phyloP scores from a whole-genome alignment of 2,797 vertebrate genomes.

The Pangasius sanitwongsei region DNA sequence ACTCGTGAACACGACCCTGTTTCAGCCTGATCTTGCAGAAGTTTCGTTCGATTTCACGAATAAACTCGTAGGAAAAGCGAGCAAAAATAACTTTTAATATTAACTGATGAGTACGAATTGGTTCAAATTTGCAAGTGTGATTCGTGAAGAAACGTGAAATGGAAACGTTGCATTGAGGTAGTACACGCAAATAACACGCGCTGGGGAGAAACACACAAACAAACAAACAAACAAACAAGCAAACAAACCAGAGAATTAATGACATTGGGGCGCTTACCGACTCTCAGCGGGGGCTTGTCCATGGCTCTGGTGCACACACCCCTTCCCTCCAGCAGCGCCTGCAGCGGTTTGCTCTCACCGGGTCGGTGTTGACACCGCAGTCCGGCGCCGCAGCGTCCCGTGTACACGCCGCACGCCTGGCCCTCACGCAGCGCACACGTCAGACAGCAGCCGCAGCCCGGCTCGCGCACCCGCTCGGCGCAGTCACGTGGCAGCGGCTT shows the following conservation, averaged over 20 bases:
- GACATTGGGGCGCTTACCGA: conserved; percentile 63
- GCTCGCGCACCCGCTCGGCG: conserved; percentile 83
- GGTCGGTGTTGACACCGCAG: conserved; percentile 82
- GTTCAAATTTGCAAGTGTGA: background rate
- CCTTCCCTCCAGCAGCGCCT: conserved; percentile 88
- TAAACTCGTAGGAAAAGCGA: background rate
- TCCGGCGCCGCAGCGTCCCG: conserved; percentile 86
- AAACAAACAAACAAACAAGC: background rate
- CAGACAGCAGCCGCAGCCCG: conserved; percentile 92
- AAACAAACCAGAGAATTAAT: background rate
- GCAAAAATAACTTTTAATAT: background rate
- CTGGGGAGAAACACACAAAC: background rate
- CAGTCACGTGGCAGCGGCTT: conserved; percentile 82
- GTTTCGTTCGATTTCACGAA: background rate
- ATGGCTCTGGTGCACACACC: conserved; percentile 81
- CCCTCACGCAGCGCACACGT: conserved; percentile 86
- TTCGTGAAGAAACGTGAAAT: background rate
- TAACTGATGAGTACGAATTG: background rate
- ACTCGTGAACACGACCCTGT: background rate
- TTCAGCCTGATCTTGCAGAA: background rate
- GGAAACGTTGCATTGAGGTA: background rate
- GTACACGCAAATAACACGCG: background rate
- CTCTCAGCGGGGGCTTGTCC: conserved; percentile 59
- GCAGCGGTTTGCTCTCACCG: conserved; percentile 84
- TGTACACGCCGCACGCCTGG: conserved; percentile 89